A percentile compares a stretch with the other conserved stretches of the same genome.
Conservation (phyloP, 2,888 invertebrate genomes). For the Campoletis raptor region DNA sequence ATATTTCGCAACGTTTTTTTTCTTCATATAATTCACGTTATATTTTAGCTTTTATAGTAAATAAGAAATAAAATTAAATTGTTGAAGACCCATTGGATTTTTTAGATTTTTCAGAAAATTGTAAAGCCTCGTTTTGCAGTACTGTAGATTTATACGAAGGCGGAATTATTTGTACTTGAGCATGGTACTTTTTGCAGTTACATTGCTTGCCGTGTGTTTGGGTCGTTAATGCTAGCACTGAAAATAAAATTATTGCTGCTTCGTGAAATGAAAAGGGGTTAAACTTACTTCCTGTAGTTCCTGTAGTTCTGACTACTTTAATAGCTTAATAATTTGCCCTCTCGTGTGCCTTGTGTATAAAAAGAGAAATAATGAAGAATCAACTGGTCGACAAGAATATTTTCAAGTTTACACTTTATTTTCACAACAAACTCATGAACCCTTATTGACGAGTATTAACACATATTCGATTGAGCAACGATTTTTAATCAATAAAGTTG, state of each 20-base stretch:
- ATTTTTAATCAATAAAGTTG: no score
- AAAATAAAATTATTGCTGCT: constrained; percentile 38
- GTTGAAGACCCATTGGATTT: neutral
- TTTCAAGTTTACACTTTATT: constrained; percentile 34
- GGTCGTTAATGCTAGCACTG: constrained; percentile 37
- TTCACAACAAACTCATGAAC: no score
- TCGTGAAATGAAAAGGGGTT: constrained; percentile 30
- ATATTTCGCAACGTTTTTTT: no score
- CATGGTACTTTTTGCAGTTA: neutral
- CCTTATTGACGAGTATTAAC: no score
- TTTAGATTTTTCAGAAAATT: neutral
- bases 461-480: no score
- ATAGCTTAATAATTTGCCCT: constrained; percentile 20
- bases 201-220: constrained; percentile 12
- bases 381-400: constrained; percentile 29
- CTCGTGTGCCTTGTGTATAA: neutral
- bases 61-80: neutral
- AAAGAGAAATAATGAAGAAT: constrained; percentile 5
- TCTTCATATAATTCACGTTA: no score
- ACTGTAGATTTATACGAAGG: neutral
- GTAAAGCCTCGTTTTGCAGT: neutral
- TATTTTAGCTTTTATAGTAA: no score
- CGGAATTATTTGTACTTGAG: neutral
- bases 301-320: constrained; percentile 2
- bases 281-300: constrained; percentile 38